Evolutionary conservation across 2,888 invertebrate genomes (phyloP).

Genomic region (Volucella inanis): DNA sequence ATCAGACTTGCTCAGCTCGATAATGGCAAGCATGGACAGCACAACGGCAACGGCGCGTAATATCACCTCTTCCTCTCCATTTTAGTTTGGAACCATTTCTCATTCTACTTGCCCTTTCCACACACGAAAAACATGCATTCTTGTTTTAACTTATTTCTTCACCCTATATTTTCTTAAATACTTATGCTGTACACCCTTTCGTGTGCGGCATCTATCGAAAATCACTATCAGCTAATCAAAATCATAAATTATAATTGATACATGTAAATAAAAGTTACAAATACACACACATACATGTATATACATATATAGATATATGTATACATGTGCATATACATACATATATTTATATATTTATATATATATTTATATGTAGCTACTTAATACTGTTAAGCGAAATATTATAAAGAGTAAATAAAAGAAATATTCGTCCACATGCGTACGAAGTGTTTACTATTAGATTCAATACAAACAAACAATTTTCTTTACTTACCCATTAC

Average conservation of each 20-base stretch:
- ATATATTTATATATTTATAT: slow-evolving; percentile 66
- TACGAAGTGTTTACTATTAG: slow-evolving; percentile 31
- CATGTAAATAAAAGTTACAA: slow-evolving; percentile 72
- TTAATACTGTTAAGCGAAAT: slow-evolving; percentile 74
- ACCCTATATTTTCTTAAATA: slow-evolving; percentile 25
- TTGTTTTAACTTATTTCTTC: slow-evolving; percentile 70
- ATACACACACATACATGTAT: slow-evolving; percentile 68
- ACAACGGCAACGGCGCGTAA: slow-evolving; percentile 75
- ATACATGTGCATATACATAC: slow-evolving; percentile 66
- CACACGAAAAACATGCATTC: slow-evolving; percentile 39
- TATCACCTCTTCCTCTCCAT: slow-evolving; percentile 72
- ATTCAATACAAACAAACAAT: slow-evolving; percentile 21
- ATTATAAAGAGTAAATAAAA: slow-evolving; percentile 68
- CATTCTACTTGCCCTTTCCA: no score
- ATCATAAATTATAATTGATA: slow-evolving; percentile 67
- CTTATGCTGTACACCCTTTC: slow-evolving; percentile 38
- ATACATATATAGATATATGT: slow-evolving; percentile 66
- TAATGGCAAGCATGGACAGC: slow-evolving; percentile 83
- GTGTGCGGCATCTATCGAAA: slow-evolving; percentile 53
- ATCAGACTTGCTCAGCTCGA: slow-evolving; percentile 82
- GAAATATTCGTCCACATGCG: slow-evolving; percentile 72
- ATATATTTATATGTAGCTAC: slow-evolving; percentile 74
- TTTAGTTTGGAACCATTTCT: slow-evolving; percentile 43
- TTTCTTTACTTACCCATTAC: not conserved
- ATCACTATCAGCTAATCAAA: slow-evolving; percentile 74